Evolutionary conservation across 2,113 vertebrate genomes (phyloP).

Genomic region (Spea bombifrons): DNA sequence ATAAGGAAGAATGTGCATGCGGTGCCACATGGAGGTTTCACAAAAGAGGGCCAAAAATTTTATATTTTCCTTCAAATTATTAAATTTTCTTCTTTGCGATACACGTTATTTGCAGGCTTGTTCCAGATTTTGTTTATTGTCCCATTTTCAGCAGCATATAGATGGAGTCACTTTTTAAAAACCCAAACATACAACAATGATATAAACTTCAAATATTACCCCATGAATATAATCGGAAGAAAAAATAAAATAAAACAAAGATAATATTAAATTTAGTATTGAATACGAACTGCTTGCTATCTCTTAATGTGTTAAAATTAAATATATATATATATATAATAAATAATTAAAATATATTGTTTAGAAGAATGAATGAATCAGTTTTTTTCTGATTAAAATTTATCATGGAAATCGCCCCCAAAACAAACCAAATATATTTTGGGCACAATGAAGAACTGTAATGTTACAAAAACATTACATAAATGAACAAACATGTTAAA

Average conservation of each 20-base stretch:
- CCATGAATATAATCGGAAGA: background rate
- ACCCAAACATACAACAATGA: background rate
- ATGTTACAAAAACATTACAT: no score
- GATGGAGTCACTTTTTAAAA: no score
- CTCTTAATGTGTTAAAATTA: background rate
- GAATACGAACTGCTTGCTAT: background rate
- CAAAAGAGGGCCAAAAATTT: background rate
- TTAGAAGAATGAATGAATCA: no score
- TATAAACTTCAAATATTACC: background rate
- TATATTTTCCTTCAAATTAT: background rate
- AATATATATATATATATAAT: background rate
- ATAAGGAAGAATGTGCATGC: no score
- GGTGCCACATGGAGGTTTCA: no score
- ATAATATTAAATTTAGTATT: background rate
- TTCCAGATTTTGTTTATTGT: background rate
- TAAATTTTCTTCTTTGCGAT: background rate
- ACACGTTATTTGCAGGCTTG: background rate
- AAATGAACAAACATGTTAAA: no score
- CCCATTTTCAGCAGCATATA: no score
- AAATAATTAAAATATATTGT: no score
- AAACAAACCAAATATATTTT: no score
- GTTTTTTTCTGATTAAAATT: no score
- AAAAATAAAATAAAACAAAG: background rate
- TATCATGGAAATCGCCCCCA: no score
- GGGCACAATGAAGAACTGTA: no score